Conservation (phyloP, 2,888 invertebrate genomes). For the Clanis bilineata region DNA sequence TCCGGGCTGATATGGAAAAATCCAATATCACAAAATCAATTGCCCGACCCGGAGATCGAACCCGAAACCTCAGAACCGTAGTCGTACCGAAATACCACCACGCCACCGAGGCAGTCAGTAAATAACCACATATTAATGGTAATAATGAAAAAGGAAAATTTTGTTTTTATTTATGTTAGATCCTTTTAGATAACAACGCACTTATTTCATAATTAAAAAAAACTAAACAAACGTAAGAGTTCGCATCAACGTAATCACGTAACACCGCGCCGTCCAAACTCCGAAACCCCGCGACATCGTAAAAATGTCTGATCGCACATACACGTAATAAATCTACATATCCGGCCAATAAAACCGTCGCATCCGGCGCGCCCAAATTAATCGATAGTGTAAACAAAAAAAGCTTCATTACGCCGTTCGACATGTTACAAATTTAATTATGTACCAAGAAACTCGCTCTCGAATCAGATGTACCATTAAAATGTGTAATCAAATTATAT, state of each 20-base stretch:
- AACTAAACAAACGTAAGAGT: background rate
- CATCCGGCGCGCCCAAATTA: slow-evolving; percentile 33
- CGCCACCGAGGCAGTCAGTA: too few relatives aligned
- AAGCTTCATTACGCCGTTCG: slow-evolving; percentile 12
- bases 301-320: slow-evolving; percentile 12
- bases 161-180: too few relatives aligned
- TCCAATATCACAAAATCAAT: too few relatives aligned
- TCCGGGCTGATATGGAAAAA: too few relatives aligned
- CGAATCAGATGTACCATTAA: slow-evolving; percentile 25
- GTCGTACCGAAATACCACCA: too few relatives aligned
- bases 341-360: slow-evolving; percentile 42
- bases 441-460: slow-evolving; percentile 23
- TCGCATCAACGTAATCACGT: background rate
- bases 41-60: too few relatives aligned
- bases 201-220: too few relatives aligned
- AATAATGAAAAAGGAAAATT: too few relatives aligned
- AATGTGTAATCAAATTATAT: slow-evolving; percentile 30
- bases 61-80: too few relatives aligned
- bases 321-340: slow-evolving; percentile 50
- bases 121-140: too few relatives aligned
- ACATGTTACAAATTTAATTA: slow-evolving; percentile 14
- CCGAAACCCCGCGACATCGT: slow-evolving; percentile 6
- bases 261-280: background rate
- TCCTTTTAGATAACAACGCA: too few relatives aligned
- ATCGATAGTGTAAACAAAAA: background rate